Evolutionary conservation across 2,888 invertebrate genomes (phyloP).

Genomic region (Hypomecis atomaria): DNA sequence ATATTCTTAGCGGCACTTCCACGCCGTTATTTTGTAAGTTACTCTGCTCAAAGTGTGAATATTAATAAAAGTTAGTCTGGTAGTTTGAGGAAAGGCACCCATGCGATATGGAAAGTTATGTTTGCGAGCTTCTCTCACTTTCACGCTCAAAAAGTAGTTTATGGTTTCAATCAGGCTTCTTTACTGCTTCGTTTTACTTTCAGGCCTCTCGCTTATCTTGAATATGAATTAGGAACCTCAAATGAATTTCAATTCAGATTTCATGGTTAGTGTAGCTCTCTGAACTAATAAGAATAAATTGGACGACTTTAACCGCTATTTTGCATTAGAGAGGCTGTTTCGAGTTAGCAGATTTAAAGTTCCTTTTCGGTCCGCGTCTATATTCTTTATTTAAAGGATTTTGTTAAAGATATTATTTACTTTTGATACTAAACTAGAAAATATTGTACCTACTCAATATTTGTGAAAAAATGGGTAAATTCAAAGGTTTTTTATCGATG

Average conservation of each 20-base stretch:
- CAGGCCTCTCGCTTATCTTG: neutral
- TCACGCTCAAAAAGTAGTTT: slow-evolving; percentile 16
- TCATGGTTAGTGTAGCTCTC: neutral
- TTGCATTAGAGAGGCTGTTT: too few relatives aligned
- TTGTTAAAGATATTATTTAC: too few relatives aligned
- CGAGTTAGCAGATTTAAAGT: too few relatives aligned
- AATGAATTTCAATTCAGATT: neutral
- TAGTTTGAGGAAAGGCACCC: slow-evolving; percentile 24
- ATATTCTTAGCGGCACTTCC: slow-evolving; percentile 18
- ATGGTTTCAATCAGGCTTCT: slow-evolving; percentile 6
- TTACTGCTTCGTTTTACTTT: slow-evolving; percentile 8
- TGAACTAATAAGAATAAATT: too few relatives aligned
- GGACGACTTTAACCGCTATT: too few relatives aligned
- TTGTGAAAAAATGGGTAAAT: too few relatives aligned
- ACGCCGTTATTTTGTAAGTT: slow-evolving; percentile 23
- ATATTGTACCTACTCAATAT: too few relatives aligned
- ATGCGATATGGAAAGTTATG: slow-evolving; percentile 23
- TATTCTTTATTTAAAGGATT: too few relatives aligned
- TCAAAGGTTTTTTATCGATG: too few relatives aligned
- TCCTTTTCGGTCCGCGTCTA: too few relatives aligned
- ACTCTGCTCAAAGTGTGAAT: slow-evolving; percentile 31
- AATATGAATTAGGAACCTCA: neutral
- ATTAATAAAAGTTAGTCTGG: slow-evolving; percentile 31
- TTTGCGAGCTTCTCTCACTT: slow-evolving; percentile 7
- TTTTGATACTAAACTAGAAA: too few relatives aligned